phyloP scores from a whole-genome alignment of 2,888 invertebrate genomes.

The Napeogenes sylphis region DNA sequence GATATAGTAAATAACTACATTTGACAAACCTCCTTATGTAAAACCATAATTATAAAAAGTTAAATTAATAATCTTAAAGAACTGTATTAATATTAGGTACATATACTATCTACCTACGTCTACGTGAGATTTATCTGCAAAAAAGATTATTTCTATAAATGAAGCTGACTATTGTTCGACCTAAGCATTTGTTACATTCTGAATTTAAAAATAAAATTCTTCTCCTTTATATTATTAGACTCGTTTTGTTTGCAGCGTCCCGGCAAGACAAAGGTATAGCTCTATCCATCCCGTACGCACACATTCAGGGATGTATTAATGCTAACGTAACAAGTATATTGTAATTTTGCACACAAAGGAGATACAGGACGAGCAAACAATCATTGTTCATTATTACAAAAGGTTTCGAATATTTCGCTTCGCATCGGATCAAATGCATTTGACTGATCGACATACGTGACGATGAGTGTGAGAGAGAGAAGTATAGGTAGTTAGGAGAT shows the following conservation, averaged over 20 bases:
- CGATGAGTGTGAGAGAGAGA: conserved; percentile 58
- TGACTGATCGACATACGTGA: conserved; percentile 63
- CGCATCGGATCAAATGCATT: conserved; percentile 74
- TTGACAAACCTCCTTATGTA: conserved; percentile 60
- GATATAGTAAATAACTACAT: conserved; percentile 10
- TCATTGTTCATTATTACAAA: conserved; percentile 78
- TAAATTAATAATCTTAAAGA: conserved; percentile 62
- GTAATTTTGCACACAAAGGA: conserved; percentile 77
- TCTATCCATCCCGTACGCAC: conserved; percentile 73
- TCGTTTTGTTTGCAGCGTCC: conserved; percentile 76
- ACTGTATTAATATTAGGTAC: conserved; percentile 40
- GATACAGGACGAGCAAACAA: conserved; percentile 76
- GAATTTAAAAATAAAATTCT: conserved; percentile 77
- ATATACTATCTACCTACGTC: conserved; percentile 62
- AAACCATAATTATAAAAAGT: conserved; percentile 44
- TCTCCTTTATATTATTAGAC: conserved; percentile 75
- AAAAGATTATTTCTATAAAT: conserved; percentile 77
- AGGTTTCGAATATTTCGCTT: conserved; percentile 75
- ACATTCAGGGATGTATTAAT: conserved; percentile 63
- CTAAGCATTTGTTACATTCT: conserved; percentile 73
- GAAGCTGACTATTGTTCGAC: conserved; percentile 72
- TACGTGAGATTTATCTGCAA: conserved; percentile 76
- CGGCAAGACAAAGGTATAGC: conserved; percentile 75
- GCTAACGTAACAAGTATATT: conserved; percentile 75
- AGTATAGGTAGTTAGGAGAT: conserved; percentile 40